A percentile compares a stretch with the other conserved stretches of the same genome.
phyloP scores from a whole-genome alignment of 2,113 vertebrate species.

The Panurus biarmicus region DNA sequence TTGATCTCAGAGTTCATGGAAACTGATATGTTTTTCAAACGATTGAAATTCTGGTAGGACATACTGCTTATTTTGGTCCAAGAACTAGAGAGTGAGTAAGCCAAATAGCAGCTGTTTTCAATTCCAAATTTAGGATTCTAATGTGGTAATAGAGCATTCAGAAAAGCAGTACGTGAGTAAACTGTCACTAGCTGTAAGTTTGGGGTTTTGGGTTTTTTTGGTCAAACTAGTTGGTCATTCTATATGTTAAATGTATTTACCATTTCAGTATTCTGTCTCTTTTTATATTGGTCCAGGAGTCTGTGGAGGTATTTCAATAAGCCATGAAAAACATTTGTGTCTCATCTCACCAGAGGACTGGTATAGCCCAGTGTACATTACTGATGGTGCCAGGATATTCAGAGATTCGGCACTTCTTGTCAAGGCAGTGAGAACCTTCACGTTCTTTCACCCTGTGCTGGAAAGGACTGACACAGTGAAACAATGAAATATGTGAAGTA shows the following conservation, averaged over 20 bases:
- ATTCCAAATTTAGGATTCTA: not conserved
- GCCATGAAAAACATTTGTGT: not conserved
- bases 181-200: not conserved
- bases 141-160: not conserved
- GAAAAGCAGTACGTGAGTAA: not conserved
- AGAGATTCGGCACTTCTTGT: not conserved
- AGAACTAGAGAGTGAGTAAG: not conserved
- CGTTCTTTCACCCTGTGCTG: not conserved
- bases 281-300: not conserved
- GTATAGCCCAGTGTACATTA: accelerated
- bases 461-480: not conserved
- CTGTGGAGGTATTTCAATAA: not conserved
- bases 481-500: not conserved
- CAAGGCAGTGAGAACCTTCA: not conserved
- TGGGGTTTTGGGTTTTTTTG: too few species aligned
- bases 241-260: not conserved
- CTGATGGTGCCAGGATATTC: not conserved
- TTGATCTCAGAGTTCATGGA: not conserved
- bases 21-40: slow-evolving; percentile 2
- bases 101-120: slow-evolving; percentile 39
- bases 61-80: not conserved
- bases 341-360: not conserved
- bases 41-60: not conserved
- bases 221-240: not conserved
- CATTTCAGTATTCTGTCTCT: not conserved